Conservation (phyloP, 2,888 invertebrate genomes). For the Megamerina dolium region DNA sequence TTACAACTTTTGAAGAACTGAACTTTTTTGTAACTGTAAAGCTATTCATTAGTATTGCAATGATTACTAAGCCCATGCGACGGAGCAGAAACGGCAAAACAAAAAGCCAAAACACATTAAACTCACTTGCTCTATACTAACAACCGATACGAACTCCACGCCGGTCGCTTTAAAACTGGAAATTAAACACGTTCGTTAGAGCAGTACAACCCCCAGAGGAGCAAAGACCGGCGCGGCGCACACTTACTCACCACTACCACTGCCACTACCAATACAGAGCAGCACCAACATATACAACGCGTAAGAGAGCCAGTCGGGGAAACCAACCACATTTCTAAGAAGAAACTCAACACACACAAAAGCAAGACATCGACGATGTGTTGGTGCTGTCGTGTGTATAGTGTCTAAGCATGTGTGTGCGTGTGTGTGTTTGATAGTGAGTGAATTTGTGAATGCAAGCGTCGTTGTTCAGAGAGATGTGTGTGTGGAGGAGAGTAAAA, state of each 20-base stretch:
- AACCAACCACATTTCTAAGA: conserved; percentile 6
- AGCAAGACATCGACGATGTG: no score
- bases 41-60: no score
- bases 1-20: no score
- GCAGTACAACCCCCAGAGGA: conserved; percentile 40
- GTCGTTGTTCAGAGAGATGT: no score
- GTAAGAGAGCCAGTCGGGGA: neutral
- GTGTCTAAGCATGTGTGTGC: neutral
- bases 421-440: conserved; percentile 1
- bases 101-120: conserved; percentile 23
- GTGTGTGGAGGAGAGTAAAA: no score
- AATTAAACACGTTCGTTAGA: conserved; percentile 44
- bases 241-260: conserved; percentile 2
- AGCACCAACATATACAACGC: neutral
- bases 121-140: conserved; percentile 13
- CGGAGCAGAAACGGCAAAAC: neutral
- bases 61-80: neutral
- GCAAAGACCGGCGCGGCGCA: conserved; percentile 10
- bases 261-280: neutral
- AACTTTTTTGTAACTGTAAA: no score
- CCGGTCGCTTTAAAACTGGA: conserved; percentile 51
- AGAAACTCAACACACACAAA: conserved; percentile 14
- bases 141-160: conserved; percentile 49
- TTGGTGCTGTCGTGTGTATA: neutral
- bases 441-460: no score